Conservation (phyloP, 2,797 vertebrate species). For the Oryzias dopingdopingensis region DNA sequence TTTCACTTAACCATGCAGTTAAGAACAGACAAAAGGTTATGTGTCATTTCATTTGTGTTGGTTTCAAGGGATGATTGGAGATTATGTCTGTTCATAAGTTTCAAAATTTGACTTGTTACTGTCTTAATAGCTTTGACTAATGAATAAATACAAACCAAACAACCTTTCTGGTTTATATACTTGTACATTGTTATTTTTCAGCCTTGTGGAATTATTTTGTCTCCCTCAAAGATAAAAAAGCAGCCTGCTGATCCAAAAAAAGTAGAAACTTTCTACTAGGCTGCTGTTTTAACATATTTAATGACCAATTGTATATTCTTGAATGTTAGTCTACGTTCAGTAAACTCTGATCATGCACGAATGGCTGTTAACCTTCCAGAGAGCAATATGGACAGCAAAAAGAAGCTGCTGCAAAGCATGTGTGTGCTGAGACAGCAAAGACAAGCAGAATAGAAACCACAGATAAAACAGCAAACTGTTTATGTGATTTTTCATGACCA, state of each 20-base stretch:
- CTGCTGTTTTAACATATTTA: too few relatives aligned
- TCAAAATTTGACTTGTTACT: too few relatives aligned
- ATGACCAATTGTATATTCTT: background rate
- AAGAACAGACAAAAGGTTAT: too few relatives aligned
- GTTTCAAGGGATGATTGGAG: too few relatives aligned
- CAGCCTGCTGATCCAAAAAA: background rate
- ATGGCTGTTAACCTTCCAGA: constrained; percentile 24
- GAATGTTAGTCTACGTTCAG: background rate
- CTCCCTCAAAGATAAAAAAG: background rate
- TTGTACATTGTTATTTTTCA: too few relatives aligned
- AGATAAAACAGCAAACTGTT: constrained; percentile 5
- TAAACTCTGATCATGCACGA: constrained; percentile 1
- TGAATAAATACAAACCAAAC: too few relatives aligned
- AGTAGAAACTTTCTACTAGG: background rate
- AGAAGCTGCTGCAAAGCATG: constrained; percentile 41
- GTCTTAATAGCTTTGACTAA: too few relatives aligned
- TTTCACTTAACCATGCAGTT: too few relatives aligned
- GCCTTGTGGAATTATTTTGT: too few relatives aligned
- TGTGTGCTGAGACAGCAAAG: constrained; percentile 65
- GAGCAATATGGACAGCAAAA: constrained; percentile 16
- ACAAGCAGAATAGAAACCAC: constrained; percentile 60
- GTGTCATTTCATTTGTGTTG: too few relatives aligned
- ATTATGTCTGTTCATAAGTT: too few relatives aligned
- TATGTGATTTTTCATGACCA: background rate
- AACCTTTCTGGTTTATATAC: too few relatives aligned